phyloP scores from a whole-genome alignment of 35 echinoderm and acorn worm species.

The Holothuria glaberrima region DNA sequence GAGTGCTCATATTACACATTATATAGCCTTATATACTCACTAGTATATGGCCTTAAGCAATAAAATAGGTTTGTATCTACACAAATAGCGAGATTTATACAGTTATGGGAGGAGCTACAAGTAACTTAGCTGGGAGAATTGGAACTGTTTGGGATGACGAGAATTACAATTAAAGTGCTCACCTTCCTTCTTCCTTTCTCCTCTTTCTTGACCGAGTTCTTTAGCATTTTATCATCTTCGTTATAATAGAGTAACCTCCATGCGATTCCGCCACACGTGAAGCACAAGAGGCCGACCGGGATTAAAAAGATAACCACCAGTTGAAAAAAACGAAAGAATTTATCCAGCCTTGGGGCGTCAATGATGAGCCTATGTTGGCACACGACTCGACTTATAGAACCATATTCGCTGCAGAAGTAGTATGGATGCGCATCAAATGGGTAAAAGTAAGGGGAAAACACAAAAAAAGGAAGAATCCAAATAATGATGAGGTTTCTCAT shows the following conservation, averaged over 20 bases:
- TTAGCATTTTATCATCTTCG: constrained; percentile 88
- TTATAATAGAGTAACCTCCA: constrained; percentile 70
- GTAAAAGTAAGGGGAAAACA: constrained; percentile 82
- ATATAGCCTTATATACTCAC: too few relatives aligned
- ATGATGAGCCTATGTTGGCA: constrained; percentile 55
- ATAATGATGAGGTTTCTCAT: constrained; percentile 71
- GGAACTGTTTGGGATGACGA: too few relatives aligned
- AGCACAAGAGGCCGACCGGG: constrained; percentile 68
- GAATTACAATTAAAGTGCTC: not conserved
- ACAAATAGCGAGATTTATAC: too few relatives aligned
- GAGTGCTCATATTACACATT: too few relatives aligned
- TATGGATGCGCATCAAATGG: constrained; percentile 62
- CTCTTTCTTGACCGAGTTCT: constrained; percentile 82
- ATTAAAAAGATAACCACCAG: constrained; percentile 74
- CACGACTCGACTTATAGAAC: constrained; percentile 62
- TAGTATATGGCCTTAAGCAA: too few relatives aligned
- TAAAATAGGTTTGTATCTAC: too few relatives aligned
- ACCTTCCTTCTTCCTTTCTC: constrained; percentile 90
- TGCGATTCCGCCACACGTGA: constrained; percentile 85
- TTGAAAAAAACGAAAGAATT: constrained; percentile 43
- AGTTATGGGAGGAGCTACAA: too few relatives aligned
- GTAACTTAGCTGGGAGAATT: too few relatives aligned
- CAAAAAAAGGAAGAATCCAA: constrained; percentile 71
- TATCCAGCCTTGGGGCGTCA: constrained; percentile 15
- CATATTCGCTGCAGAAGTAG: constrained; percentile 68